Conservation (phyloP, 2,797 vertebrate genomes). For the Bucorvus abyssinicus region DNA sequence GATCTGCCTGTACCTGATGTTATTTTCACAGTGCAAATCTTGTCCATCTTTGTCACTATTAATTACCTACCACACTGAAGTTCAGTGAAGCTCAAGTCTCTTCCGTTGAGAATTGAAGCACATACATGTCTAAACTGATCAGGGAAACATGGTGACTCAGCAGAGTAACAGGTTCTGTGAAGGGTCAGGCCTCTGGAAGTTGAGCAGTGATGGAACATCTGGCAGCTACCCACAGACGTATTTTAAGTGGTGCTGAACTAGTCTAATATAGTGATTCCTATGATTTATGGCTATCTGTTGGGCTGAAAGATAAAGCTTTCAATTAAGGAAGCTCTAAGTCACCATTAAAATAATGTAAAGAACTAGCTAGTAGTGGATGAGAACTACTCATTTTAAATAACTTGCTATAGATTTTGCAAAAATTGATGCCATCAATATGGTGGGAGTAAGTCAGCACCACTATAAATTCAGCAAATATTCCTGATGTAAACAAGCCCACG, state of each 20-base stretch:
- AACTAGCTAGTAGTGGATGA: neutral
- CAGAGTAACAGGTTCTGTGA: neutral
- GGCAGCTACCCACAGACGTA: neutral
- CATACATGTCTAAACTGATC: neutral
- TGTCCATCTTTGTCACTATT: neutral
- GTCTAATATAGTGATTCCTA: neutral
- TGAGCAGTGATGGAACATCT: neutral
- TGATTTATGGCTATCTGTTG: neutral
- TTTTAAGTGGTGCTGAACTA: neutral
- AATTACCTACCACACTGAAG: neutral
- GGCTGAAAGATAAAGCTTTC: conserved; percentile 3
- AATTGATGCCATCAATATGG: neutral
- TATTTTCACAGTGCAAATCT: neutral
- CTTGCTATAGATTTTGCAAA: conserved; percentile 52
- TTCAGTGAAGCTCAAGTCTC: neutral
- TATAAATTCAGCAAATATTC: conserved; percentile 33
- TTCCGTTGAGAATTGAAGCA: neutral
- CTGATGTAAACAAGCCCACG: conserved; percentile 31
- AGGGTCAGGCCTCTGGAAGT: neutral
- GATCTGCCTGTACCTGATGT: neutral
- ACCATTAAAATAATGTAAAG: conserved; percentile 17
- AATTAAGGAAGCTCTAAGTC: conserved; percentile 19
- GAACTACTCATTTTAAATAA: conserved; percentile 23
- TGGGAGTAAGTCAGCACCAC: conserved; percentile 33
- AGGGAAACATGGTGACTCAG: neutral